A percentile compares a stretch with the other conserved stretches of the same genome.
These are phyloP conservation scores for Caenorhabditis sp. DNA, from an alignment of 2,888 invertebrate genomes.

Conservation along the genomic window DNA sequence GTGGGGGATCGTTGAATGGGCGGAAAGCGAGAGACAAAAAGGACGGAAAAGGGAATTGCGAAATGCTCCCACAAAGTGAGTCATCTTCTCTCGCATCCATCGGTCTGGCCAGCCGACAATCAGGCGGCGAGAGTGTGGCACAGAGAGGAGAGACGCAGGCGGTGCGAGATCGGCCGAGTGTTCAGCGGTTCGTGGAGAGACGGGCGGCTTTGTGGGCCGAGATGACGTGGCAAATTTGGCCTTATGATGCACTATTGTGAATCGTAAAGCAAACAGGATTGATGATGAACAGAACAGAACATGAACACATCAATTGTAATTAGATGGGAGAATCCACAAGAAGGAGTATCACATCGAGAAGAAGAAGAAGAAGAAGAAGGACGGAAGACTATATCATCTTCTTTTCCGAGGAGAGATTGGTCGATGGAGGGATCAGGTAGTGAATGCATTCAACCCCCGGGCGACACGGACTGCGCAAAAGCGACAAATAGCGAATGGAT, in stretches of 20 bases:
- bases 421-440: conserved; percentile 29
- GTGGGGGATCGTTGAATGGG: no score
- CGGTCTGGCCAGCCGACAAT: conserved; percentile 37
- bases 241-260: conserved; percentile 30
- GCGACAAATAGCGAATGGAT: conserved; percentile 9
- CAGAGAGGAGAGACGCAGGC: conserved; percentile 22
- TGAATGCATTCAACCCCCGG: conserved; percentile 10
- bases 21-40: conserved; percentile 15
- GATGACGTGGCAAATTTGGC: conserved; percentile 27
- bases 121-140: conserved; percentile 34
- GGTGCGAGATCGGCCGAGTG: conserved; percentile 7
- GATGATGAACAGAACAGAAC: no score
- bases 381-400: neutral
- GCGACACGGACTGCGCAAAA: conserved; percentile 30
- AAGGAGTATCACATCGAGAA: neutral
- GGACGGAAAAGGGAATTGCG: conserved; percentile 30
- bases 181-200: conserved; percentile 29
- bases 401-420: no score
- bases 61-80: conserved; percentile 36
- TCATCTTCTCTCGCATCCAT: conserved; percentile 30
- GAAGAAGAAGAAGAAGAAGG: neutral
- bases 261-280: conserved; percentile 47
- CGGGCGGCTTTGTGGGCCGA: neutral
- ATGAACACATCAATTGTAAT: no score
- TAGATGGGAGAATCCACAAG: neutral